phyloP scores from a whole-genome alignment of 2,113 vertebrate species.

The Thermophis baileyi region DNA sequence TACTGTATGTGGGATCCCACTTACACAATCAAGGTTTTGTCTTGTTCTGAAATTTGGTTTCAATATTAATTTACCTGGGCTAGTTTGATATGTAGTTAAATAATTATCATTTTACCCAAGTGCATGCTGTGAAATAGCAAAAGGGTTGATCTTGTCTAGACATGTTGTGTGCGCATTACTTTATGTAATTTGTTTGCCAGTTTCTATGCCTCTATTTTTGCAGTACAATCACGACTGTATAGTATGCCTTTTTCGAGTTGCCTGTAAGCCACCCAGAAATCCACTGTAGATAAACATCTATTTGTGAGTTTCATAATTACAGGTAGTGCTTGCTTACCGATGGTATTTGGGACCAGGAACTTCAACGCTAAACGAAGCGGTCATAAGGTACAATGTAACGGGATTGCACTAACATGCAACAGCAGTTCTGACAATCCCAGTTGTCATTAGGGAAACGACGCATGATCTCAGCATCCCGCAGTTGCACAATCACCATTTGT shows the following conservation, averaged over 20 bases:
- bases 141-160: neutral
- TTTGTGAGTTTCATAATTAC: neutral
- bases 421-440: neutral
- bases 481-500: neutral
- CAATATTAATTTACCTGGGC: neutral
- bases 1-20: neutral
- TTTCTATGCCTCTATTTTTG: neutral
- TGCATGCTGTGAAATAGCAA: neutral
- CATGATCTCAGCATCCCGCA: neutral
- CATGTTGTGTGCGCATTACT: neutral
- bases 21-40: neutral
- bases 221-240: neutral
- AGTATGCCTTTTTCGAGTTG: neutral
- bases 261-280: neutral
- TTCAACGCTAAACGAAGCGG: accelerated
- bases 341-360: neutral
- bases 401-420: neutral
- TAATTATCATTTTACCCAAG: neutral
- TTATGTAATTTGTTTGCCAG: neutral
- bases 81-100: neutral
- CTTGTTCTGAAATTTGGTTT: neutral
- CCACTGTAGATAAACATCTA: neutral
- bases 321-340: neutral
- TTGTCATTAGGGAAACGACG: neutral
- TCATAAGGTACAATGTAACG: neutral